These are phyloP conservation scores for Selene dorsalis DNA, from an alignment of 2,797 vertebrate genomes.

Conservation along the genomic window DNA sequence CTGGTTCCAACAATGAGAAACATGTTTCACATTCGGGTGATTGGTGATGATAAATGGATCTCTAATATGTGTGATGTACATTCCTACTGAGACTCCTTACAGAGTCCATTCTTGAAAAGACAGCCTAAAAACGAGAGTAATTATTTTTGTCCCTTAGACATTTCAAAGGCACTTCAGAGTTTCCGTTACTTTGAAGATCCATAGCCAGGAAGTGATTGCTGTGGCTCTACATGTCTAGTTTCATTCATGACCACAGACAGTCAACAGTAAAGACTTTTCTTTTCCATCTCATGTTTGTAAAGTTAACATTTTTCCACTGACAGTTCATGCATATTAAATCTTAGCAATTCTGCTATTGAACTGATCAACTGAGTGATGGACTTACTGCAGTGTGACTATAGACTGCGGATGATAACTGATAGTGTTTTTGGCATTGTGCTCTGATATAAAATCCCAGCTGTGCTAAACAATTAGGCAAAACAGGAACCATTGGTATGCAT, in stretches of 20 bases:
- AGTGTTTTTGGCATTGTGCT: constrained; percentile 22
- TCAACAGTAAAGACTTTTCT: constrained; percentile 38
- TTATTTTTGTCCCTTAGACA: constrained; percentile 49
- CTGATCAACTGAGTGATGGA: neutral
- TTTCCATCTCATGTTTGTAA: neutral
- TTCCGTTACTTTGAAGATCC: constrained; percentile 64
- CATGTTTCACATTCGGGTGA: constrained; percentile 52
- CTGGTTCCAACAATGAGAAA: constrained; percentile 40
- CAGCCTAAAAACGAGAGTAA: constrained; percentile 23
- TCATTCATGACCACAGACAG: constrained; percentile 51
- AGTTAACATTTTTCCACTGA: constrained; percentile 24
- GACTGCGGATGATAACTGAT: constrained; percentile 7
- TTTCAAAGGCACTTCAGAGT: constrained; percentile 63
- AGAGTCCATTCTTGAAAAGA: constrained; percentile 37
- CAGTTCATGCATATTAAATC: neutral
- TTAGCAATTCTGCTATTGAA: neutral
- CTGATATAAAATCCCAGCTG: constrained; percentile 46
- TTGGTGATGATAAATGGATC: constrained; percentile 45
- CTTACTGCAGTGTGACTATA: neutral
- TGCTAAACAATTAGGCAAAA: constrained; percentile 57
- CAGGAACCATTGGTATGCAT: constrained; percentile 71
- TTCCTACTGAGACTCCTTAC: constrained; percentile 30
- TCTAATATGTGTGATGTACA: constrained; percentile 47
- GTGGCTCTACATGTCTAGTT: constrained; percentile 43
- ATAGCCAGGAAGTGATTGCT: constrained; percentile 65